Evolutionary conservation across 2,888 invertebrate species (phyloP).

Genomic region (Aspidapion aeneum): DNA sequence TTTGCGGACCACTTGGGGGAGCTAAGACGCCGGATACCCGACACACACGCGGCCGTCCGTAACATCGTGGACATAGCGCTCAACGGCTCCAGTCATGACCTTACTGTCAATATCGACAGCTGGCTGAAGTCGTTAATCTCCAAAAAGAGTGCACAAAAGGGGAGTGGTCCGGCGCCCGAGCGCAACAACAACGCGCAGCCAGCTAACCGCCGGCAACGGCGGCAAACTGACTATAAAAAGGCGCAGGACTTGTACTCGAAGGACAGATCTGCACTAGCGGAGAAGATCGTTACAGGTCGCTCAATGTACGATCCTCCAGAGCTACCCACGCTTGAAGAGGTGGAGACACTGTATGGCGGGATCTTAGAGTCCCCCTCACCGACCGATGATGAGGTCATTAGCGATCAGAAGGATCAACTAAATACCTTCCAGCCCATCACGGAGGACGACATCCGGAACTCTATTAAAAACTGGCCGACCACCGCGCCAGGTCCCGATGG

Average conservation of each 20-base stretch:
- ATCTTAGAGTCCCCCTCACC: conserved; percentile 5
- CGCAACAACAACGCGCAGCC: too few relatives aligned
- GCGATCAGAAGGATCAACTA: background rate
- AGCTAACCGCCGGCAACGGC: background rate
- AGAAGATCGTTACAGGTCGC: background rate
- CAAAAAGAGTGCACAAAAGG: too few relatives aligned
- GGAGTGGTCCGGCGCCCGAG: too few relatives aligned
- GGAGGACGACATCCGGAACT: conserved; percentile 3
- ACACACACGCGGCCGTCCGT: too few relatives aligned
- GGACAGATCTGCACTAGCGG: background rate
- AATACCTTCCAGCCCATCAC: conserved; percentile 4
- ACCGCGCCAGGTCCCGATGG: conserved; percentile 9
- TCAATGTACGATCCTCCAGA: background rate
- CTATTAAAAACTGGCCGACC: conserved; percentile 3
- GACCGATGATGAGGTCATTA: background rate
- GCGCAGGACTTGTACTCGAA: conserved; percentile 4
- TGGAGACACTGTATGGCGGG: conserved; percentile 1
- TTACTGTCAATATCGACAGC: too few relatives aligned
- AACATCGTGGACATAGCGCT: too few relatives aligned
- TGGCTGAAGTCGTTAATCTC: too few relatives aligned
- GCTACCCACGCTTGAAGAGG: background rate
- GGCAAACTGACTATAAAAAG: background rate
- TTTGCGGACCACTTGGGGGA: too few relatives aligned
- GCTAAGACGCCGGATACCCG: too few relatives aligned
- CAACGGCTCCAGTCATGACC: too few relatives aligned